Conservation (phyloP, 2,888 invertebrate genomes). For the Mycalesis mineus region DNA sequence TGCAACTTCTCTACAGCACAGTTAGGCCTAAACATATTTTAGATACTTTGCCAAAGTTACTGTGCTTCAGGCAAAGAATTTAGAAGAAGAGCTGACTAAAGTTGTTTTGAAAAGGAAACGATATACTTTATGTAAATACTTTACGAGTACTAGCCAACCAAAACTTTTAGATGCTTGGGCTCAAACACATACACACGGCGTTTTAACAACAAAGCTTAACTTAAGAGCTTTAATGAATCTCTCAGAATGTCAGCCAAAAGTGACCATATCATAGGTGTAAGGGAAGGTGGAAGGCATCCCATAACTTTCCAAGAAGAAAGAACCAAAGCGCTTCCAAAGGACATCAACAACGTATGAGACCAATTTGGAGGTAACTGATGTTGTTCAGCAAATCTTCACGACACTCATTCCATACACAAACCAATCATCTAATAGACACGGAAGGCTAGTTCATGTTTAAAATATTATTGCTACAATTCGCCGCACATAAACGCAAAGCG, state of each 20-base stretch:
- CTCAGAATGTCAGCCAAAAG: too few species aligned
- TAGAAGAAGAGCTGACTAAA: not conserved
- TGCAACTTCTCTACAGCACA: not conserved
- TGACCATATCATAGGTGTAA: too few species aligned
- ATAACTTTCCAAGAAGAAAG: too few species aligned
- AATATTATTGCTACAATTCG: conserved; percentile 19
- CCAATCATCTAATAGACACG: not conserved
- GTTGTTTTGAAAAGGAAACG: not conserved
- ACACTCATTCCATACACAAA: not conserved
- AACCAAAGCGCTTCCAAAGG: too few species aligned
- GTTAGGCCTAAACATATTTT: not conserved
- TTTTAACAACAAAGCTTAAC: too few species aligned
- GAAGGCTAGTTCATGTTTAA: not conserved
- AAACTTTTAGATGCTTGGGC: not conserved
- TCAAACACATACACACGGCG: not conserved
- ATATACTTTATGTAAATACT: not conserved
- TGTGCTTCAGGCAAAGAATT: not conserved
- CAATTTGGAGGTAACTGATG: too few species aligned
- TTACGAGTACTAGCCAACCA: not conserved
- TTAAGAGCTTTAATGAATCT: too few species aligned
- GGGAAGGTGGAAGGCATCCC: too few species aligned
- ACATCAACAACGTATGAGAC: too few species aligned
- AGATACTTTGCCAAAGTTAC: not conserved
- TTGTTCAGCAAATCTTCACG: not conserved
- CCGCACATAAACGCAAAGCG: conserved; percentile 9